These are phyloP conservation scores for Caretta caretta DNA, from an alignment of 2,113 vertebrate genomes.

Conservation along the genomic window DNA sequence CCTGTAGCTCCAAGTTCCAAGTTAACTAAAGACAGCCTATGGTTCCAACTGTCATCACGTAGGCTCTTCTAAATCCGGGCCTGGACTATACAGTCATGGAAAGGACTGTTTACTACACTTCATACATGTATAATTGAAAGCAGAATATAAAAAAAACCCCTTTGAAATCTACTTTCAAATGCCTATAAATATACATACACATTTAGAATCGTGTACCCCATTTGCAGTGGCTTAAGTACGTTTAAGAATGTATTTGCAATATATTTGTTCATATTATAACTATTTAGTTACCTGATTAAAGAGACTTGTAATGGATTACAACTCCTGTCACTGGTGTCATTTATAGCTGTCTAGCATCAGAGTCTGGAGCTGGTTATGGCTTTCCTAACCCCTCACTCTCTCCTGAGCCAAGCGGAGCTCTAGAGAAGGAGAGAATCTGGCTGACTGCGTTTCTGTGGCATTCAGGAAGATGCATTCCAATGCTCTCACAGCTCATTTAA, in stretches of 20 bases:
- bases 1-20: not conserved
- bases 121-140: not conserved
- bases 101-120: not conserved
- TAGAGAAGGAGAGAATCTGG: not conserved
- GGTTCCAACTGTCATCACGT: not conserved
- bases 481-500: not conserved
- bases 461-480: not conserved
- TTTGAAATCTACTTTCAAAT: not conserved
- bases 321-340: not conserved
- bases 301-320: not conserved
- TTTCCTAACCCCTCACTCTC: not conserved
- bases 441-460: not conserved
- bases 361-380: not conserved
- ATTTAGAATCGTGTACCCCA: not conserved
- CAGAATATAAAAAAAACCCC: not conserved
- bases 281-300: not conserved
- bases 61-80: not conserved
- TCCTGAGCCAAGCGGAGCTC: not conserved
- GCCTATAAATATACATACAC: fast-evolving
- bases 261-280: not conserved
- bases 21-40: not conserved
- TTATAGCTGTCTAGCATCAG: not conserved
- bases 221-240: not conserved
- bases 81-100: not conserved
- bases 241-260: not conserved